These are phyloP conservation scores for Salarias fasciatus DNA, from an alignment of 2,797 vertebrate genomes.

Conservation along the genomic window DNA sequence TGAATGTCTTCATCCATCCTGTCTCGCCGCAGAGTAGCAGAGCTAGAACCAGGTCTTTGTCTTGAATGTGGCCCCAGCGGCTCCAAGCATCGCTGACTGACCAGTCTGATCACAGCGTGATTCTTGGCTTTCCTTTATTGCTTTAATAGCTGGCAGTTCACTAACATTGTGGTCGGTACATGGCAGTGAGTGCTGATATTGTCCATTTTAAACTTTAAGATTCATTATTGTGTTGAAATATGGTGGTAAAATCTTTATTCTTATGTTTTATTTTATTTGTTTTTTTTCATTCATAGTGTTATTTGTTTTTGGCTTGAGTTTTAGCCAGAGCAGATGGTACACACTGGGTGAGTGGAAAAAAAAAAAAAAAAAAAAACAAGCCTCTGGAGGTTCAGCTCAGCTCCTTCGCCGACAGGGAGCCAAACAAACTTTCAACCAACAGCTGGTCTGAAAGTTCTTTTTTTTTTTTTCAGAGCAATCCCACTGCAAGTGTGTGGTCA, in stretches of 20 bases:
- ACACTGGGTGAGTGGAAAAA: constrained; percentile 20
- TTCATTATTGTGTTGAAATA: too few species aligned
- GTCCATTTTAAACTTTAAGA: too few species aligned
- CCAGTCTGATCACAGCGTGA: constrained; percentile 4
- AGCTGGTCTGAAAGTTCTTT: constrained; percentile 11
- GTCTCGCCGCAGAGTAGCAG: constrained; percentile 20
- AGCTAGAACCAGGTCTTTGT: constrained; percentile 29
- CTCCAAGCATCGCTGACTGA: constrained; percentile 29
- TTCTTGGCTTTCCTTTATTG: background rate
- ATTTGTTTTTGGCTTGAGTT: background rate
- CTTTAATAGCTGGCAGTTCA: too few species aligned
- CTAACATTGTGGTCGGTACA: too few species aligned
- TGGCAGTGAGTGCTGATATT: too few species aligned
- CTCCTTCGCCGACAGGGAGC: constrained; percentile 5
- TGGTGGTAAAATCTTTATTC: too few species aligned
- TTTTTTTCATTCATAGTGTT: background rate
- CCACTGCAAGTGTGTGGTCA: too few species aligned
- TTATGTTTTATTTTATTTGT: too few species aligned
- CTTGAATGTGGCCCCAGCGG: constrained; percentile 35
- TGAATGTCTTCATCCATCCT: constrained; percentile 14
- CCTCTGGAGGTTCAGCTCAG: constrained; percentile 14
- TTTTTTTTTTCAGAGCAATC: too few species aligned
- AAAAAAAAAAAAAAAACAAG: background rate
- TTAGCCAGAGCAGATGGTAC: background rate
- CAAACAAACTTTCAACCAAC: background rate